Conservation (phyloP, 2,888 invertebrate genomes). For the Tricholauxania praeusta region DNA sequence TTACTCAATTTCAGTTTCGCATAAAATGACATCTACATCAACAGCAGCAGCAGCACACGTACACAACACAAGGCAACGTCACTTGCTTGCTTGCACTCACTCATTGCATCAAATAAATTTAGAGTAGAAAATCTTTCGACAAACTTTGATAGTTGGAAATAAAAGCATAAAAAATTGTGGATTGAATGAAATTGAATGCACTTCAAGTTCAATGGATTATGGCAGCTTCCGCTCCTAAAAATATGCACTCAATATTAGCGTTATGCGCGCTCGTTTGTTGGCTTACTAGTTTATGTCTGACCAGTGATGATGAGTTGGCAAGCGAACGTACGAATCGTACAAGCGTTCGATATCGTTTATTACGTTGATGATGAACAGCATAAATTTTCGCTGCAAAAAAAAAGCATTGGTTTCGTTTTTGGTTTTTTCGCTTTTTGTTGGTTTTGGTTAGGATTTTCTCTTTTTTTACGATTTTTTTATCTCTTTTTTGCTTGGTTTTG, state of each 20-base stretch:
- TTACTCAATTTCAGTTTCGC: constrained; percentile 11
- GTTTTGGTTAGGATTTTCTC: constrained; percentile 22
- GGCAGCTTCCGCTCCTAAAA: constrained; percentile 8
- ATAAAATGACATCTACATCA: constrained; percentile 26
- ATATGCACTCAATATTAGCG: constrained; percentile 4
- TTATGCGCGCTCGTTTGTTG: not conserved
- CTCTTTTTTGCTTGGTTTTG: constrained; percentile 20
- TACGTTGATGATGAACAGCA: constrained; percentile 14
- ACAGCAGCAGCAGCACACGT: constrained; percentile 8
- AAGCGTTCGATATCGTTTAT: not conserved
- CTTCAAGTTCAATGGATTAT: constrained; percentile 22
- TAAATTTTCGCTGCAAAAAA: constrained; percentile 14
- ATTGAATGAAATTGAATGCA: constrained; percentile 5
- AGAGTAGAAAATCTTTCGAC: constrained; percentile 11
- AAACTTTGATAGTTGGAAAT: constrained; percentile 3
- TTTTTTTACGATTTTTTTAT: not conserved
- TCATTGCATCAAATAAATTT: constrained; percentile 29
- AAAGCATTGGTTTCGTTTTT: constrained; percentile 3
- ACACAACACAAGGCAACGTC: not conserved
- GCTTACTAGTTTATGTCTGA: not conserved
- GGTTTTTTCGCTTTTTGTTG: constrained; percentile 9
- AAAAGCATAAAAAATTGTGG: not conserved
- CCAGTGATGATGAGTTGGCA: not conserved
- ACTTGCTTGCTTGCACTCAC: not conserved
- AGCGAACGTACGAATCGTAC: constrained; percentile 7